Conservation (phyloP, 2,888 invertebrate genomes). For the Coenonympha arcania region DNA sequence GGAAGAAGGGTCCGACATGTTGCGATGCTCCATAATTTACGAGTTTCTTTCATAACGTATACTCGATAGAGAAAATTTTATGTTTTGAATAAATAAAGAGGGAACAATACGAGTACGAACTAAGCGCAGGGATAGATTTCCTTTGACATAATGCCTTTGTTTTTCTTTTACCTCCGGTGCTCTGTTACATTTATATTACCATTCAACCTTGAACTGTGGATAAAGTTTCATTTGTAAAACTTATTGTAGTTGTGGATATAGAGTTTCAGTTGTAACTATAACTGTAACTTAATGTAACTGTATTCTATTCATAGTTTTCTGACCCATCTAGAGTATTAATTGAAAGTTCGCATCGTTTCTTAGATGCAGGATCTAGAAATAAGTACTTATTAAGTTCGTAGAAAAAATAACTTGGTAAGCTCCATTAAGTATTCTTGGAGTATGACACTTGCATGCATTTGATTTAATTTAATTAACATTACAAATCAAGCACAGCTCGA, state of each 20-base stretch:
- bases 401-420: background rate
- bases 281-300: background rate
- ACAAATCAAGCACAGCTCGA: background rate
- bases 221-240: background rate
- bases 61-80: conserved; percentile 20
- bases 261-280: background rate
- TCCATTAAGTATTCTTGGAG: background rate
- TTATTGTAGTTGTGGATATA: background rate
- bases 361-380: background rate
- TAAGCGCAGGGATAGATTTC: conserved; percentile 10
- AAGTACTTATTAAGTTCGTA: background rate
- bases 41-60: conserved; percentile 30
- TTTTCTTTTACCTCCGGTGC: background rate
- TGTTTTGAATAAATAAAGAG: conserved; percentile 30
- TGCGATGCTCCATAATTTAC: conserved; percentile 46
- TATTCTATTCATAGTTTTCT: no score
- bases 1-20: conserved; percentile 51
- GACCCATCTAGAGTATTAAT: background rate
- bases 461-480: background rate
- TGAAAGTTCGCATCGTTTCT: no score
- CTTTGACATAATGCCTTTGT: conserved; percentile 5
- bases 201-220: background rate
- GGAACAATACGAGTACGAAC: conserved; percentile 13
- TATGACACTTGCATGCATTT: background rate
- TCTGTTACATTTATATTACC: background rate